These are phyloP conservation scores for Mormyrops attenuatus DNA, from an alignment of 2,797 vertebrate genomes.

Conservation along the genomic window DNA sequence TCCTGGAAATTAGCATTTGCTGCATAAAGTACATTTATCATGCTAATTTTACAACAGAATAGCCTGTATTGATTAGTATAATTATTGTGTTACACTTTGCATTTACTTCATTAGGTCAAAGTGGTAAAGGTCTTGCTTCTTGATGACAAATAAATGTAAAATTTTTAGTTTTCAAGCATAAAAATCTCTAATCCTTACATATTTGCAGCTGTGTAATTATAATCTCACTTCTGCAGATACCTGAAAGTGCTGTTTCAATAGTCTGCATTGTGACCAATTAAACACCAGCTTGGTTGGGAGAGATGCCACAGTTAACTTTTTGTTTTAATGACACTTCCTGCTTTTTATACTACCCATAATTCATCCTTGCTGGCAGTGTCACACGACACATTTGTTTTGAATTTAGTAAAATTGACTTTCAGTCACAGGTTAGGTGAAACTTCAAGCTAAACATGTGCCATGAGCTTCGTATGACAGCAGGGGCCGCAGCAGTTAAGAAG, in stretches of 20 bases:
- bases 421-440: neutral
- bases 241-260: neutral
- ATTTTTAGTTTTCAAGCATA: neutral
- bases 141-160: neutral
- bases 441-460: neutral
- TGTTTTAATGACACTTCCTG: neutral
- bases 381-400: neutral
- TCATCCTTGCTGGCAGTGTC: neutral
- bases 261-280: neutral
- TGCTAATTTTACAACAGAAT: neutral
- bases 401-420: neutral
- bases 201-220: neutral
- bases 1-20: neutral
- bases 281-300: neutral
- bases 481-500: neutral
- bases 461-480: neutral
- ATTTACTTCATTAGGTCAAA: neutral
- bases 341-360: neutral
- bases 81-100: neutral
- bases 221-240: neutral
- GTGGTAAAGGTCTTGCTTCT: neutral
- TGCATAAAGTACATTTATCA: conserved; percentile 3
- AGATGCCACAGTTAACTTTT: neutral
- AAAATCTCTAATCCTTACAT: neutral
- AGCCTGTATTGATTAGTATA: neutral